Evolutionary conservation across 2,888 invertebrate species (phyloP).

Genomic region (Microctonus aethiopoides): DNA sequence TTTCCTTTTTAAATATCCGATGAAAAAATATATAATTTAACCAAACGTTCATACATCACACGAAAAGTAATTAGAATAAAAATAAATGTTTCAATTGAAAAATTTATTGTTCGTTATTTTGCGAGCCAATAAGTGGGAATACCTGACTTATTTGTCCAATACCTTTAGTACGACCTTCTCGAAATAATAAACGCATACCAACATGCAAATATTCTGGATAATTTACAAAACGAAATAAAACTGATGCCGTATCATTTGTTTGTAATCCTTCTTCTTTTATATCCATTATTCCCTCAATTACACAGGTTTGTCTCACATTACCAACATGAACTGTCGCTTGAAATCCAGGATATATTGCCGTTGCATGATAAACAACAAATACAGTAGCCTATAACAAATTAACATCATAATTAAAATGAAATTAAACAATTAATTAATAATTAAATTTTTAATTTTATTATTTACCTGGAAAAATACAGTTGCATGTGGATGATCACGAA

Average conservation of each 20-base stretch:
- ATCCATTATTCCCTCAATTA: slow-evolving; percentile 80
- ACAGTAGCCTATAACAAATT: slow-evolving; percentile 81
- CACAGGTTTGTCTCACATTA: slow-evolving; percentile 95
- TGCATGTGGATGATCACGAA: slow-evolving; percentile 68
- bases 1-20: neutral
- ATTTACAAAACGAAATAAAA: slow-evolving; percentile 87
- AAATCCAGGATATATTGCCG: slow-evolving; percentile 84
- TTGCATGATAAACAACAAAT: slow-evolving; percentile 88
- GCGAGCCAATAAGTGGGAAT: slow-evolving; percentile 69
- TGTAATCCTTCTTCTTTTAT: slow-evolving; percentile 75
- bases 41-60: neutral
- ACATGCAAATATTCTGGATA: slow-evolving; percentile 89
- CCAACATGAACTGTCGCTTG: slow-evolving; percentile 96
- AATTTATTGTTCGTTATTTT: slow-evolving; percentile 36
- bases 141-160: slow-evolving; percentile 86
- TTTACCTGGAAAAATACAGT: slow-evolving; percentile 70
- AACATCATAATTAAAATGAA: neutral
- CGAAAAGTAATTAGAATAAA: neutral
- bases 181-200: slow-evolving; percentile 83
- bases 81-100: neutral
- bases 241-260: slow-evolving; percentile 87
- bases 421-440: neutral
- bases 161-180: slow-evolving; percentile 87
- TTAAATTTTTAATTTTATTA: neutral
- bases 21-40: neutral